Base-by-base conservation (phyloP, 1,140 invertebrate species). In the Ectropis grisescens region DNA sequence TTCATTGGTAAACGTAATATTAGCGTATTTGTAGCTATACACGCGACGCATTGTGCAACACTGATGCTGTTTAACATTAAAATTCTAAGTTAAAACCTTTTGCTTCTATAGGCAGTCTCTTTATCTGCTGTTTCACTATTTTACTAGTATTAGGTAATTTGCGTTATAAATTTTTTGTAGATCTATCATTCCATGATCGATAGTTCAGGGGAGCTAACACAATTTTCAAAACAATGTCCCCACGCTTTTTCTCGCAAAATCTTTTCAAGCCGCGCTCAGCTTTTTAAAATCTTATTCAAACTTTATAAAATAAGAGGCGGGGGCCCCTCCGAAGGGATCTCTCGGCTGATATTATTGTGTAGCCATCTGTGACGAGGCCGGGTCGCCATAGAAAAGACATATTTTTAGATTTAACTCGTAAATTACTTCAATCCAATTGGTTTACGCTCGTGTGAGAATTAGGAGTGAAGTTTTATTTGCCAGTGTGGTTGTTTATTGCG, bases 371-470 rank as follows among this genome's bases (percentile, higher is more conserved):
- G 74, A 74, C 68, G 56, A 47, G 12, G 36, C 30, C 36, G 42
- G 41, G 55, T 55, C 56, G 60, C 58, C 58, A 74, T 66, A 47
- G 58, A 52, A 68, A 62, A 70, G 65, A 75, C 70, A 72, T 78
- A 78, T 78, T 79, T 79, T 79, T 74, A 71, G 71, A 75, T 71
- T 74, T 72, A 67, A 62, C 74, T 70, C 67, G 65, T 75, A 79
- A 79, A 75, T 79, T 74, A 71, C 70, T 64, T 47, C 47, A 30
- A 66, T 75, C 58, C 62, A 74, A 78, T 78, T 67, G 70, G 58
- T 74, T 79, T 69, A 67, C 68, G 66, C 66, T 64, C 58, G 69
- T 74, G 69, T 67, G 62, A 64, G 54, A 75, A 72, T 71, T 71
- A 71, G 54, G 45, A 44, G 46, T 47, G 44, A 54, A 62, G 38